These are phyloP conservation scores for Rhinoderma darwinii DNA, from an alignment of 2,113 vertebrate species.

Conservation along the genomic window DNA sequence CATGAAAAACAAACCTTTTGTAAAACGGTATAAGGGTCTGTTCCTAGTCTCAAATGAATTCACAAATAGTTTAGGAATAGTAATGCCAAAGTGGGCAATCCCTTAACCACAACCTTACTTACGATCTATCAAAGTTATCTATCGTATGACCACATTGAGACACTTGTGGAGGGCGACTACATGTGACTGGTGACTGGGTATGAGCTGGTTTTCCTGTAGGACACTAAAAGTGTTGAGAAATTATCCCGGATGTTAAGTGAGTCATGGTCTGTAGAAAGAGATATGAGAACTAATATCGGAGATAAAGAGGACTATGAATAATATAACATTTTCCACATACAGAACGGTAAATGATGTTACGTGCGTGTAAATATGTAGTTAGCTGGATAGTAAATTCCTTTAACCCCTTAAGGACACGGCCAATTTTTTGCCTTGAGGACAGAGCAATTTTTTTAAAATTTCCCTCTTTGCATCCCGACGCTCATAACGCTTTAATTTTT, in stretches of 20 bases:
- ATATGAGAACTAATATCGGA: not conserved
- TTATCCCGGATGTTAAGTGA: not conserved
- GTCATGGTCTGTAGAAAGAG: not conserved
- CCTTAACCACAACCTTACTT: not conserved
- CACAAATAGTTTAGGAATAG: not conserved
- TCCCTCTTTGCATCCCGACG: no score
- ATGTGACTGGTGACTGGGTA: not conserved
- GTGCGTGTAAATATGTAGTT: no score
- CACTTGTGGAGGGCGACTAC: not conserved
- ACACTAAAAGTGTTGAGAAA: not conserved
- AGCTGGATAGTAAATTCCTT: no score
- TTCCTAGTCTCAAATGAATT: not conserved
- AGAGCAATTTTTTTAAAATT: no score
- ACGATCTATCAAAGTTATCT: not conserved
- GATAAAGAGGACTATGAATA: not conserved
- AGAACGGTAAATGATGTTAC: not conserved
- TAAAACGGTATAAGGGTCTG: no score
- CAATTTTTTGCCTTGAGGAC: no score
- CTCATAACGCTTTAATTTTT: no score
- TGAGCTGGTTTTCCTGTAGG: not conserved
- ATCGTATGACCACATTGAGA: not conserved
- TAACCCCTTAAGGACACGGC: no score
- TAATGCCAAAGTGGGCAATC: no score
- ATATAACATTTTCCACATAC: not conserved
- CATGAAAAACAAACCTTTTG: not conserved